Evolutionary conservation across 2,113 vertebrate species (phyloP).

Genomic region (Corythornis cristatus): DNA sequence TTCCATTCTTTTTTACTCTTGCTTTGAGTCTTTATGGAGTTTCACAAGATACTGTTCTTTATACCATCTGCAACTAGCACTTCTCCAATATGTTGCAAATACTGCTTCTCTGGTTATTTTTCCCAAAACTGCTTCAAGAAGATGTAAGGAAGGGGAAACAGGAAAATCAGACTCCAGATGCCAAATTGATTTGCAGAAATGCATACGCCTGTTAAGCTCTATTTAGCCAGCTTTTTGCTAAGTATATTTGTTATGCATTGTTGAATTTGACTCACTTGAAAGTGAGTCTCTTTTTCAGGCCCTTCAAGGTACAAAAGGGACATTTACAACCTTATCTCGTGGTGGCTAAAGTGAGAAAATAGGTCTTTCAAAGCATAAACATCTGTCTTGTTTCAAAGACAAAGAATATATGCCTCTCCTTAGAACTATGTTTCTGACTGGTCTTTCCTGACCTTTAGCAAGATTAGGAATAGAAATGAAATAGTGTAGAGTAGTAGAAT

Average conservation of each 20-base stretch:
- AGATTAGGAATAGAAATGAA: background rate
- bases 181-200: background rate
- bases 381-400: background rate
- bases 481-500: background rate
- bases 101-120: background rate
- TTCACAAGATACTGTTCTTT: slow-evolving; percentile 12
- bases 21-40: background rate
- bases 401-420: background rate
- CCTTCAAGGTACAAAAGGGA: background rate
- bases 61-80: slow-evolving; percentile 18
- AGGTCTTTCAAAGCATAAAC: background rate
- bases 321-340: background rate
- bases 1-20: slow-evolving; percentile 8
- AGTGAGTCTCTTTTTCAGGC: background rate
- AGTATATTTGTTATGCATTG: background rate
- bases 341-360: background rate
- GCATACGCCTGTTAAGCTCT: background rate
- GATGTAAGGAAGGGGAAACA: background rate
- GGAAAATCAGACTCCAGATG: background rate
- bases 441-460: background rate
- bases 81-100: background rate
- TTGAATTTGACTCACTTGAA: background rate
- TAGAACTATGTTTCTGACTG: background rate
- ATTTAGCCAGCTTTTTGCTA: background rate
- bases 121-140: slow-evolving; percentile 4